Evolutionary conservation across 1,140 invertebrate species (phyloP).

Genomic region (Littorina saxatilis): DNA sequence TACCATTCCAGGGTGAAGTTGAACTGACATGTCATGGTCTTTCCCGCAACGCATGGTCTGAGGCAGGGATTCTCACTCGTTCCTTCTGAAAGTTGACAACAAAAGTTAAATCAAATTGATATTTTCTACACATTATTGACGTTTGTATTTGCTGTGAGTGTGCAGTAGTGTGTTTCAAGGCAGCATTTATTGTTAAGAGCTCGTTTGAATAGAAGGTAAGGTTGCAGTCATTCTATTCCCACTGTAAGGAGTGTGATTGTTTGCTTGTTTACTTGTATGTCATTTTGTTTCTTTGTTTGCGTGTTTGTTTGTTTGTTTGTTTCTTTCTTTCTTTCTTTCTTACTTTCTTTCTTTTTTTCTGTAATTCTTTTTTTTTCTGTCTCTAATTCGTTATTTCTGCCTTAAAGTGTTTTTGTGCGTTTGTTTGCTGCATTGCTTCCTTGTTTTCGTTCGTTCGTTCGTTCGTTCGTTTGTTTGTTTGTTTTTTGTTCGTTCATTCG

Average conservation of each 20-base stretch:
- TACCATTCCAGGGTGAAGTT: conserved; percentile 87
- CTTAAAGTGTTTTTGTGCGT: neutral
- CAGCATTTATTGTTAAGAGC: neutral
- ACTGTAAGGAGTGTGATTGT: neutral
- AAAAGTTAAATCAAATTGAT: neutral
- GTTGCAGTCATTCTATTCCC: no score
- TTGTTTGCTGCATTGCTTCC: neutral
- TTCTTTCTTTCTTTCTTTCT: no score
- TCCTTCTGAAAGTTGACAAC: neutral
- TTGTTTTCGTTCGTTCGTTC: no score
- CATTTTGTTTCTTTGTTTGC: no score
- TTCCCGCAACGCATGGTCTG: conserved; percentile 83
- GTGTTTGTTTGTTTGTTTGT: neutral
- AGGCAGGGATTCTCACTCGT: conserved; percentile 79
- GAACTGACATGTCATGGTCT: conserved; percentile 83
- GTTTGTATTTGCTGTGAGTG: neutral
- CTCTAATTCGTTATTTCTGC: no score
- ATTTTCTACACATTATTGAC: neutral
- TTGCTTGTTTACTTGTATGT: no score
- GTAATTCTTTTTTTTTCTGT: no score
- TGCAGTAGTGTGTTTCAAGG: neutral
- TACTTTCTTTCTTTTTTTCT: no score
- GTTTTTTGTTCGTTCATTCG: no score
- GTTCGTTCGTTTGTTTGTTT: no score
- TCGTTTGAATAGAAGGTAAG: no score